Evolutionary conservation across 2,113 vertebrate species (phyloP).

Genomic region (Ploceus nigricollis): DNA sequence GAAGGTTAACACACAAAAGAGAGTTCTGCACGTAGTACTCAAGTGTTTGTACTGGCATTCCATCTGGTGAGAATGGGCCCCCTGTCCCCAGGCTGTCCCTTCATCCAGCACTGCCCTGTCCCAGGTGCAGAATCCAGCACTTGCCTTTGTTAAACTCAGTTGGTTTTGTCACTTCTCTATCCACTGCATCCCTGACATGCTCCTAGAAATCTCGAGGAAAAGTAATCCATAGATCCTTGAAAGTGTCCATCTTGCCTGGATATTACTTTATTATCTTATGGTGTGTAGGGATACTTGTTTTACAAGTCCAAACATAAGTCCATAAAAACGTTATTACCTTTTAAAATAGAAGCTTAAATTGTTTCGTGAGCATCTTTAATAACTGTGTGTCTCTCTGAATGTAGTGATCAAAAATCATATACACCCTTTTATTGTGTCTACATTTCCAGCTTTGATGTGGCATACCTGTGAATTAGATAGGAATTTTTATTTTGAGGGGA

Average conservation of each 20-base stretch:
- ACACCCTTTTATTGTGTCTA: not conserved
- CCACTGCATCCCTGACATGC: not conserved
- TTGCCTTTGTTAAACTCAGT: not conserved
- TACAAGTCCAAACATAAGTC: not conserved
- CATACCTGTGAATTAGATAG: not conserved
- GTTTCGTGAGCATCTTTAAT: rapidly evolving
- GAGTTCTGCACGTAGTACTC: not conserved
- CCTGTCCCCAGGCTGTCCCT: not conserved
- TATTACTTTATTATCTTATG: not conserved
- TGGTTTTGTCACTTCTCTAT: not conserved
- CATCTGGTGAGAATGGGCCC: not conserved
- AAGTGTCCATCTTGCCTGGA: not conserved
- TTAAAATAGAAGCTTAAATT: not conserved
- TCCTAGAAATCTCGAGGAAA: not conserved
- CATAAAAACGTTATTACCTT: not conserved
- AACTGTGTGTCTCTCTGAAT: not conserved
- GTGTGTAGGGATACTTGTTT: not conserved
- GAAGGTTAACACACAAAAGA: not conserved
- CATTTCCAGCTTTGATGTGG: not conserved
- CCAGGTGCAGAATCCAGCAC: not conserved
- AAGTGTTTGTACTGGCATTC: not conserved
- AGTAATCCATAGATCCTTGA: not conserved
- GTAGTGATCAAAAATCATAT: not conserved
- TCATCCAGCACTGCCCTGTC: not conserved
- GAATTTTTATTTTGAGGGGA: not conserved